Evolutionary conservation across 2,797 vertebrate species (phyloP).

Genomic region (Manis javanica): DNA sequence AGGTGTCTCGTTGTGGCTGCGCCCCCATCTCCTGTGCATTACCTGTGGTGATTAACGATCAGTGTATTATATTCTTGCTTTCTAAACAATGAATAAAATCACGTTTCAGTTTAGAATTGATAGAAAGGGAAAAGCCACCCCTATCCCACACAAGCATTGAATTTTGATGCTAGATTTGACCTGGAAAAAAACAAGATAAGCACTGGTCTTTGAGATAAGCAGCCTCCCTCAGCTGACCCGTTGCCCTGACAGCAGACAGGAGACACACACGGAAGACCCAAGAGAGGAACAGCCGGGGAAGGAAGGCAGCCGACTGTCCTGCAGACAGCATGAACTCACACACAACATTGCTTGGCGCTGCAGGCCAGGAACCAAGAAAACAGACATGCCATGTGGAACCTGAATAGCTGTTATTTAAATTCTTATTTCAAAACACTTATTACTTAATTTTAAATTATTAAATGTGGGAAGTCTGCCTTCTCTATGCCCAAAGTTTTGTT

Average conservation of each 20-base stretch:
- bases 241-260: not conserved
- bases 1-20: constrained; percentile 75
- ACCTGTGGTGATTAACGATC: constrained; percentile 79
- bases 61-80: not conserved
- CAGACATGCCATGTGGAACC: accelerated
- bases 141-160: not conserved
- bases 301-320: not conserved
- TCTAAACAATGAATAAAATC: constrained; percentile 13
- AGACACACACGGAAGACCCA: not conserved
- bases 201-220: not conserved
- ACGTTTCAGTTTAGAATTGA: not conserved
- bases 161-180: not conserved
- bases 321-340: not conserved
- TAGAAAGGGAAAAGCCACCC: not conserved
- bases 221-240: not conserved
- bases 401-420: not conserved
- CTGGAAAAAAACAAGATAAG: not conserved
- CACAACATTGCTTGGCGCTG: not conserved
- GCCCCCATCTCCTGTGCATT: constrained; percentile 72
- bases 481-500: not conserved
- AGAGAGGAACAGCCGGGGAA: not conserved
- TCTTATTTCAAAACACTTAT: not conserved
- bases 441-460: not conserved
- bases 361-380: not conserved
- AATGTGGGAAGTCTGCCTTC: not conserved